Base-by-base conservation (phyloP, 2,113 vertebrate genomes). In the Chlorodrepanis virens region DNA sequence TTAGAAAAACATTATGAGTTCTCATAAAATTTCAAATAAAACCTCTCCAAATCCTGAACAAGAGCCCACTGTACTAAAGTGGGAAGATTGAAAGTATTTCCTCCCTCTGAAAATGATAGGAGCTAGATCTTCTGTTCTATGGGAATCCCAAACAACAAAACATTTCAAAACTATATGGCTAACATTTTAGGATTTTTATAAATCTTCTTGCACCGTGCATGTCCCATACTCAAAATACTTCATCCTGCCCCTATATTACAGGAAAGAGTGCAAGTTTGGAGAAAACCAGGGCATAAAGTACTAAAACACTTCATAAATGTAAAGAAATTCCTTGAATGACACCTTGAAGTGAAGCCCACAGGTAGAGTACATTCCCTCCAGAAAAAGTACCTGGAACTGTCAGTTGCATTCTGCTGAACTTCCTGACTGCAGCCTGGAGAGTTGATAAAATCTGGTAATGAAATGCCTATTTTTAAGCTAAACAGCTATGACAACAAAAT, bases 391-490 rank as follows among this genome's bases (percentile, higher is more conserved):
- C 69, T 86, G 11, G 86, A 86, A 24, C 37, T 88, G 68, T 90
- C 94, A 74, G n/a, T 42, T 74, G 56, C 54, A 93, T 93, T 90
- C 75, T 76, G 47, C 59, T 95, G 71, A 92, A 61, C 68, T 83
- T 78, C 50, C 64, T 89, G 68, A 88, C 44, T 70, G 68, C 42
- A 87, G 72, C 71, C 68, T 83, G 49, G 50, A 89, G 50, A 77
- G 33, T 3, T 80, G 64, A 67, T 39, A 74, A 80, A 92, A 81
- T 65, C 67, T 80, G 31, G 25, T 77, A 49, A 83, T 0, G 0
- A 86, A 94, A 81, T 77, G 29, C 47, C 22, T 63, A 18, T 53
- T 90, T 90, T 90, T 81, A 64, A 83, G 71, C 25, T 86, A 67
- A 86, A 65, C 45, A 90, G 25, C 63, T 65, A 49, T 42, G 75